These are phyloP conservation scores for Rhogogaster chlorosoma DNA, from an alignment of 2,888 invertebrate species.

Conservation along the genomic window DNA sequence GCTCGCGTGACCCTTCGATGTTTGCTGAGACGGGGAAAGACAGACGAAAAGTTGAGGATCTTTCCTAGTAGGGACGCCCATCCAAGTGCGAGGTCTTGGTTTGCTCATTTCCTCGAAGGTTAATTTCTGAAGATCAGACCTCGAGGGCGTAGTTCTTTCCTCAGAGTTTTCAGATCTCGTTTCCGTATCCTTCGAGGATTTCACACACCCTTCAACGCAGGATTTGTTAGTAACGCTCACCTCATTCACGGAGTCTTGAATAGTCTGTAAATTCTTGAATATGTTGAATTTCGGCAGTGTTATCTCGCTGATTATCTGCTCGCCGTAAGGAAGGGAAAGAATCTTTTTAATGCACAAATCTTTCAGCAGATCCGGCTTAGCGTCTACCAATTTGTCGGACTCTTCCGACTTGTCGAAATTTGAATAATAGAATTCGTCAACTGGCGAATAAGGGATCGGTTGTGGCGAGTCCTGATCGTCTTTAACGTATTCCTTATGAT, in stretches of 20 bases:
- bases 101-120: conserved; percentile 78
- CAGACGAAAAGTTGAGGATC: conserved; percentile 84
- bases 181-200: background rate
- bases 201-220: background rate
- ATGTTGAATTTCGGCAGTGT: conserved; percentile 65
- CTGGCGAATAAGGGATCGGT: conserved; percentile 63
- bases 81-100: conserved; percentile 78
- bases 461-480: conserved; percentile 58
- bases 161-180: background rate
- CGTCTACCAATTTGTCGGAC: conserved; percentile 48
- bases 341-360: conserved; percentile 85
- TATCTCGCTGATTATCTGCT: conserved; percentile 79
- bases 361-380: conserved; percentile 80
- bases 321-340: conserved; percentile 85
- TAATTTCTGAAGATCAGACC: conserved; percentile 66
- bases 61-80: conserved; percentile 82
- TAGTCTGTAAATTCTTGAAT: conserved; percentile 63
- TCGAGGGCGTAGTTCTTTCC: background rate
- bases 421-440: conserved; percentile 66
- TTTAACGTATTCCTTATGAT: conserved; percentile 56
- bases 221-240: background rate
- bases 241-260: conserved; percentile 60
- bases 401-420: conserved; percentile 57
- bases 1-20: conserved; percentile 79
- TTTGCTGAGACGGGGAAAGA: conserved; percentile 87